Percentiles rank a stretch among this genome's conserved stretches.
Evolutionary conservation across 2,797 vertebrate genomes (phyloP).

Genomic region (Oryzias sinensis): DNA sequence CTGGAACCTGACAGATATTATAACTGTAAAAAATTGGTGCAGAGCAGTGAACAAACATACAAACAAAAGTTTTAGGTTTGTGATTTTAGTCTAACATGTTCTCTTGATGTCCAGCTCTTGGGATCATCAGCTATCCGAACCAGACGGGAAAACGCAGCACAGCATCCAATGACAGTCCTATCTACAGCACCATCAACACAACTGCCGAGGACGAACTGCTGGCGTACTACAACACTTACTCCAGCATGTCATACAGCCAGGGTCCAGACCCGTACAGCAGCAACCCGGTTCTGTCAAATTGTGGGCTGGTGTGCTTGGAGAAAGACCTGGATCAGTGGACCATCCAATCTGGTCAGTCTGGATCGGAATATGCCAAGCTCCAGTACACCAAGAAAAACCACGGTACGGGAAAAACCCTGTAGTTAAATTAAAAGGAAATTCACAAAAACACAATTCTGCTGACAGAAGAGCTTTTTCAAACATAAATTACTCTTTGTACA

Average conservation of each 20-base stretch:
- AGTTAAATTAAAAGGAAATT: background rate
- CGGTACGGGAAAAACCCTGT: constrained; percentile 60
- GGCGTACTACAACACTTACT: constrained; percentile 75
- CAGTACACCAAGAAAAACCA: constrained; percentile 79
- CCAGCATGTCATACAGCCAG: constrained; percentile 76
- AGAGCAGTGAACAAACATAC: background rate
- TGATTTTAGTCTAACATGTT: background rate
- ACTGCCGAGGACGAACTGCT: constrained; percentile 81
- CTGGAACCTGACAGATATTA: constrained; percentile 90
- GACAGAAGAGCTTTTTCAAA: too few relatives aligned
- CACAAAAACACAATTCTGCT: background rate
- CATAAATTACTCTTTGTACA: too few relatives aligned
- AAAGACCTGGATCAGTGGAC: constrained; percentile 79
- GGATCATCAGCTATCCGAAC: constrained; percentile 86
- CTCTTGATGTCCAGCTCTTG: constrained; percentile 74
- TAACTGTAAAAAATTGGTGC: constrained; percentile 82
- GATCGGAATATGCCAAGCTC: constrained; percentile 85
- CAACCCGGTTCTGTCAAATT: constrained; percentile 70
- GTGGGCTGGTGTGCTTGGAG: constrained; percentile 70
- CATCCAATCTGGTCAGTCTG: constrained; percentile 79
- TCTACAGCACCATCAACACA: constrained; percentile 92
- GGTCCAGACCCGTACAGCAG: constrained; percentile 81
- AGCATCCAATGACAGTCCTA: constrained; percentile 82
- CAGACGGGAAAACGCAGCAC: constrained; percentile 84
- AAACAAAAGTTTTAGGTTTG: background rate